Percentiles rank a stretch among this genome's conserved stretches.
Conservation (phyloP, 2,113 vertebrate genomes). For the Larimichthys crocea region DNA sequence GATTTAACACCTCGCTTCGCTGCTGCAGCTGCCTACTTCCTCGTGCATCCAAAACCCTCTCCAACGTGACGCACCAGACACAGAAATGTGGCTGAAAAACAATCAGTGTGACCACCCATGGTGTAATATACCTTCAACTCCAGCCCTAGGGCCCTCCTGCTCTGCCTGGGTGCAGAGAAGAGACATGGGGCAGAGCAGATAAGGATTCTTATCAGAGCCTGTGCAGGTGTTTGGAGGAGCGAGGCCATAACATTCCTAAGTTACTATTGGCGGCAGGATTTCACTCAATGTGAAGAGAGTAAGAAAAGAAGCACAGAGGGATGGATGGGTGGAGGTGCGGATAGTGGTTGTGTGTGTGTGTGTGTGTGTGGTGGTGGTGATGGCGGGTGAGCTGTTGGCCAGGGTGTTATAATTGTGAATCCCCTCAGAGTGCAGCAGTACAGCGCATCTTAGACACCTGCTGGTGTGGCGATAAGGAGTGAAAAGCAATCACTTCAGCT, state of each 20-base stretch:
- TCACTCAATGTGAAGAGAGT: constrained; percentile 31
- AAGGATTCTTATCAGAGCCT: constrained; percentile 74
- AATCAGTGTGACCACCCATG: constrained; percentile 42
- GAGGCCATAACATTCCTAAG: constrained; percentile 61
- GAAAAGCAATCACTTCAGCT: constrained; percentile 68
- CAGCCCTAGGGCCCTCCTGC: constrained; percentile 27
- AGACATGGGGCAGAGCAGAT: constrained; percentile 56
- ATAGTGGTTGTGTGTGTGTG: constrained; percentile 9
- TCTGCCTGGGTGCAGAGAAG: constrained; percentile 38
- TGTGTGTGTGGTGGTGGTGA: constrained; percentile 7
- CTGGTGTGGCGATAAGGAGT: constrained; percentile 67
- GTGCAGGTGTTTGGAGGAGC: constrained; percentile 73
- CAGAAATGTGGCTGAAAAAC: constrained; percentile 46
- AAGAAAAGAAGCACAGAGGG: constrained; percentile 9
- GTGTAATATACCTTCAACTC: constrained; percentile 20
- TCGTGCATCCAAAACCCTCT: neutral
- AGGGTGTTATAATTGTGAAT: constrained; percentile 64
- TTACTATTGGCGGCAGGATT: constrained; percentile 43
- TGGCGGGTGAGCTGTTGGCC: constrained; percentile 27
- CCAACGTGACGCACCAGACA: constrained; percentile 1
- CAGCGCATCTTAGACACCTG: constrained; percentile 61
- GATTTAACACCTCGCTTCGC: constrained; percentile 24
- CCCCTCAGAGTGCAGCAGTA: constrained; percentile 47
- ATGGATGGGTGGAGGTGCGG: constrained; percentile 10
- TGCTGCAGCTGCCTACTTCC: constrained; percentile 24